Conservation (phyloP, 35 echinoderm and acorn worm genomes). For the Amphiura filiformis region DNA sequence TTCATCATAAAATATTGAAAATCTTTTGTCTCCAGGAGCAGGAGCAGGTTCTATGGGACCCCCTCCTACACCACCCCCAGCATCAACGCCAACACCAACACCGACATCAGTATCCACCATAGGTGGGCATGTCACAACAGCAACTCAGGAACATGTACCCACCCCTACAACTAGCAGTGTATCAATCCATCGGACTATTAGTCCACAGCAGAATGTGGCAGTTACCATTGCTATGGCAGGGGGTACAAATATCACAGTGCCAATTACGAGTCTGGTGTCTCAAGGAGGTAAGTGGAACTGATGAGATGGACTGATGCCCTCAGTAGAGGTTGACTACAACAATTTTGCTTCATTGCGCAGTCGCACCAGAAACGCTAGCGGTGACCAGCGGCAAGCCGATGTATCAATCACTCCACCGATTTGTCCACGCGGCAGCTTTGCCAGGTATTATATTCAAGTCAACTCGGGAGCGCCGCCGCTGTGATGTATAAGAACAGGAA, state of each 20-base stretch:
- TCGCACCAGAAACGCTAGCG: no score
- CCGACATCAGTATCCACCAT: neutral
- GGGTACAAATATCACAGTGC: neutral
- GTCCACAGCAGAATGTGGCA: neutral
- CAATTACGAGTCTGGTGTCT: neutral
- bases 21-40: no score
- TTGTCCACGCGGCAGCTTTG: no score
- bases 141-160: neutral
- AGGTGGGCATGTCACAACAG: neutral
- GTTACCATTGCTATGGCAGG: neutral
- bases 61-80: slow-evolving; percentile 1
- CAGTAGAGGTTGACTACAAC: no score
- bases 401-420: no score
- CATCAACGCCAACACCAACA: neutral
- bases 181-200: neutral
- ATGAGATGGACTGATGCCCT: no score
- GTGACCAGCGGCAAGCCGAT: no score
- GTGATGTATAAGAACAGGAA: no score
- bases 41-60: neutral
- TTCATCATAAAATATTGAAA: no score
- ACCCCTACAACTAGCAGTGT: neutral
- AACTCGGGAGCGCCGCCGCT: no score
- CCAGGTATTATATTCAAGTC: no score
- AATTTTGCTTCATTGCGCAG: no score
- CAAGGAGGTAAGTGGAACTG: neutral